Percentiles rank a stretch among this genome's conserved stretches.
phyloP scores from a whole-genome alignment of 2,797 vertebrate species.

The Acipenser oxyrinchus region DNA sequence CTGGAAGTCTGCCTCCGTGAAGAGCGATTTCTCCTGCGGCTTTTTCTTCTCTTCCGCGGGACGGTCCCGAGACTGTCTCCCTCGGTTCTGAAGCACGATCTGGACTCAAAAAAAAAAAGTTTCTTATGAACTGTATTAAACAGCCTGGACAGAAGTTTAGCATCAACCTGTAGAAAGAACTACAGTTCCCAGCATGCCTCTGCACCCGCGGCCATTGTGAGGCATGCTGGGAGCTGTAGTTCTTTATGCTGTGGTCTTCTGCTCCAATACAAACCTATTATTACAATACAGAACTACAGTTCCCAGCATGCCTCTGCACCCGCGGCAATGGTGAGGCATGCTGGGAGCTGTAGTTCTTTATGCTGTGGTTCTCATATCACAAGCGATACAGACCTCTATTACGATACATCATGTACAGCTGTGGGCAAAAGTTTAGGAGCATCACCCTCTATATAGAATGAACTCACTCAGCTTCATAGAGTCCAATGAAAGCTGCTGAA shows the following conservation, averaged over 20 bases:
- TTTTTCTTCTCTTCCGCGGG: slow-evolving; percentile 24
- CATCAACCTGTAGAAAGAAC: neutral
- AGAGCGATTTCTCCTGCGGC: slow-evolving; percentile 41
- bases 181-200: neutral
- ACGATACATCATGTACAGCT: too few species aligned
- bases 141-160: neutral
- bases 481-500: too few species aligned
- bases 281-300: neutral
- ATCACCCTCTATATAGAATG: too few species aligned
- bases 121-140: neutral
- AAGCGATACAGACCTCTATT: too few species aligned
- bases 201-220: neutral
- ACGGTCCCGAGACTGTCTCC: slow-evolving; percentile 46
- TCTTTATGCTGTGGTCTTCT: too few species aligned
- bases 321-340: neutral
- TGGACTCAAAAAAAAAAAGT: neutral
- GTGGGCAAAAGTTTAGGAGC: too few species aligned
- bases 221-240: neutral
- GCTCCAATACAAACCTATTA: too few species aligned
- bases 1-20: slow-evolving; percentile 61
- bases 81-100: slow-evolving; percentile 29
- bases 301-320: neutral
- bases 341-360: neutral
- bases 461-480: too few species aligned
- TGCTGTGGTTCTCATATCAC: too few species aligned